Evolutionary conservation across 1,140 invertebrate species (phyloP).

Genomic region (Diorhabda elongata): DNA sequence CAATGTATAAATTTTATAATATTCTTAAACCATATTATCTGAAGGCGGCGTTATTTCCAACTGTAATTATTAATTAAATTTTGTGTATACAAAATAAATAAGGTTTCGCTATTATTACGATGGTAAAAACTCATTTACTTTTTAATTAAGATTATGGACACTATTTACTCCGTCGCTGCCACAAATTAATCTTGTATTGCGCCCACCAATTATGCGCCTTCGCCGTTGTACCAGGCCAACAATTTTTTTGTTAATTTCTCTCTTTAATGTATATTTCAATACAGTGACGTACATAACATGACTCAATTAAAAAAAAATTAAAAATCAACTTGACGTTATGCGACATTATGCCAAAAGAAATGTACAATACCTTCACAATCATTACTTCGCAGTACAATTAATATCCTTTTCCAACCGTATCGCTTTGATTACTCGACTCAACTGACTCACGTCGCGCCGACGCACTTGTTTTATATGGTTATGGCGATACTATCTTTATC

Average conservation of each 20-base stretch:
- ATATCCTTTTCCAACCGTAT: too few relatives aligned
- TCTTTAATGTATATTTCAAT: too few relatives aligned
- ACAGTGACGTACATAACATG: too few relatives aligned
- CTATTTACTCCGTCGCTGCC: constrained; percentile 33
- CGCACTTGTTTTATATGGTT: too few relatives aligned
- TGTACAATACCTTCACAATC: too few relatives aligned
- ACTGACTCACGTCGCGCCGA: too few relatives aligned
- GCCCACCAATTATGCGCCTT: constrained; percentile 7
- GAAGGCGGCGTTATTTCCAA: constrained; percentile 9
- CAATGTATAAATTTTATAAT: background rate
- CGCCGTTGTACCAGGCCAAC: background rate
- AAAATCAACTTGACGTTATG: too few relatives aligned
- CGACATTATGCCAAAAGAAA: too few relatives aligned
- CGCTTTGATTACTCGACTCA: too few relatives aligned
- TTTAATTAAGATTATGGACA: constrained; percentile 42
- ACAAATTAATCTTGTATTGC: constrained; percentile 36
- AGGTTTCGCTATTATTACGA: constrained; percentile 31
- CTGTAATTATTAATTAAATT: constrained; percentile 38
- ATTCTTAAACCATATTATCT: background rate
- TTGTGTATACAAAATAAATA: constrained; percentile 31
- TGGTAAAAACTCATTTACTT: constrained; percentile 40
- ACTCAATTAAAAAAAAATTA: too few relatives aligned
- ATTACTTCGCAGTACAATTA: too few relatives aligned
- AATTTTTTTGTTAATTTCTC: background rate
- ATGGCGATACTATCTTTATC: too few relatives aligned